Conservation (phyloP, 2,113 vertebrate species). For the Brachyistius frenatus region DNA sequence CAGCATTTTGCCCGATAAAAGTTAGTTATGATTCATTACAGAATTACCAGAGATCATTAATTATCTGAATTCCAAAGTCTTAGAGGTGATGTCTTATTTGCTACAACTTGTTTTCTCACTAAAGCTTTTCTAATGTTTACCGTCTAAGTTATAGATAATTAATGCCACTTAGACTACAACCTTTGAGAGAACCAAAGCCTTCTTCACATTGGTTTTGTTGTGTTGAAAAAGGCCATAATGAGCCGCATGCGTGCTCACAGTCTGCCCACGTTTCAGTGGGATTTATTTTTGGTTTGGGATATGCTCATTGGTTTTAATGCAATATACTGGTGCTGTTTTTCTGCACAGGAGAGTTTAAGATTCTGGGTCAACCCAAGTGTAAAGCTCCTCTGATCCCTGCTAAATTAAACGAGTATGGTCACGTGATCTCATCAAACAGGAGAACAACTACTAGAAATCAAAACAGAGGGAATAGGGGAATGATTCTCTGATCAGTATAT, state of each 20-base stretch:
- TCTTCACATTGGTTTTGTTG: too few species aligned
- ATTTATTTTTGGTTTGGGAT: slow-evolving; percentile 41
- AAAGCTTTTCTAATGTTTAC: too few species aligned
- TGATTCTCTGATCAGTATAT: too few species aligned
- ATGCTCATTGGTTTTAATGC: slow-evolving; percentile 3
- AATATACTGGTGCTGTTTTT: slow-evolving; percentile 27
- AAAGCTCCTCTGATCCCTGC: slow-evolving; percentile 1
- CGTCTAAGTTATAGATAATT: too few species aligned
- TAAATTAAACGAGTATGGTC: too few species aligned
- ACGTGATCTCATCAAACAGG: too few species aligned
- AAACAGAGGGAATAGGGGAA: too few species aligned
- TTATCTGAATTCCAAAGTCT: not conserved
- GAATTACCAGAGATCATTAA: not conserved
- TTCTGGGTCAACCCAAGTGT: slow-evolving; percentile 9
- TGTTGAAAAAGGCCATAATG: too few species aligned
- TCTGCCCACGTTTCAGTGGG: slow-evolving; percentile 9
- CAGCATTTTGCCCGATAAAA: slow-evolving; percentile 19
- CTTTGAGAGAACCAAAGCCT: too few species aligned
- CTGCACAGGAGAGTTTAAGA: not conserved
- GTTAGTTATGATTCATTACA: not conserved
- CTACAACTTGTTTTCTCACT: too few species aligned
- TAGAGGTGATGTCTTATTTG: not conserved
- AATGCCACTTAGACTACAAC: too few species aligned
- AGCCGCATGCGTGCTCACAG: slow-evolving; percentile 20
- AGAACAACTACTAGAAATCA: too few species aligned